Evolutionary conservation across 2,797 vertebrate genomes (phyloP).

Genomic region (Alcedo quadribrachys): DNA sequence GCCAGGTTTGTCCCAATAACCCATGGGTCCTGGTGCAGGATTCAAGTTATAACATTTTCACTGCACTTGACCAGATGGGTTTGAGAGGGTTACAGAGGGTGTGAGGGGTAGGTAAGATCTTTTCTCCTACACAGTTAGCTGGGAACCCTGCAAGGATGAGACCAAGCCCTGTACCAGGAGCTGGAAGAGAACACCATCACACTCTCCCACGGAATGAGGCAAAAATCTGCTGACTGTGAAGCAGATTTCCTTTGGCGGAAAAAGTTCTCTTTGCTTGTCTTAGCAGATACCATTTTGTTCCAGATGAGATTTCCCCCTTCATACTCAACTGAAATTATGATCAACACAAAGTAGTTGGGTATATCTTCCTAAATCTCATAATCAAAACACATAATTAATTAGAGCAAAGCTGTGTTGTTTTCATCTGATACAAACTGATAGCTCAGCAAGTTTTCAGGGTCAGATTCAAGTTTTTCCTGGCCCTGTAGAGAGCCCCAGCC

Average conservation of each 20-base stretch:
- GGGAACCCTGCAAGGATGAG: background rate
- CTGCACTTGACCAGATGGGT: background rate
- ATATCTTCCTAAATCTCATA: background rate
- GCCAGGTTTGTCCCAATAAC: background rate
- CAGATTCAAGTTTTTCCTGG: background rate
- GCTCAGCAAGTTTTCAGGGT: background rate
- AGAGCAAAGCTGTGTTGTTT: background rate
- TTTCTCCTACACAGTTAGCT: background rate
- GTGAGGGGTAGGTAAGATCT: background rate
- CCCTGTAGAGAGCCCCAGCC: background rate
- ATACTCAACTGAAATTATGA: background rate
- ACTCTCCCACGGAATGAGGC: background rate
- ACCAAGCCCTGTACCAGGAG: background rate
- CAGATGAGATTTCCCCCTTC: background rate
- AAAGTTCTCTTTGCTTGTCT: background rate
- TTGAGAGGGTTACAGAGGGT: rapidly evolving
- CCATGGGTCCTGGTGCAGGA: rapidly evolving
- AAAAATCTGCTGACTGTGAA: background rate
- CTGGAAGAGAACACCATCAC: background rate
- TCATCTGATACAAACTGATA: background rate
- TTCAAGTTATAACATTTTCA: background rate
- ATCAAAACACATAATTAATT: background rate
- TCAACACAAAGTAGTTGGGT: background rate
- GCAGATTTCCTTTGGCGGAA: background rate
- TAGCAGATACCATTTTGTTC: background rate